Base-by-base conservation (phyloP, 2,113 vertebrate species). In the Buteo buteo region DNA sequence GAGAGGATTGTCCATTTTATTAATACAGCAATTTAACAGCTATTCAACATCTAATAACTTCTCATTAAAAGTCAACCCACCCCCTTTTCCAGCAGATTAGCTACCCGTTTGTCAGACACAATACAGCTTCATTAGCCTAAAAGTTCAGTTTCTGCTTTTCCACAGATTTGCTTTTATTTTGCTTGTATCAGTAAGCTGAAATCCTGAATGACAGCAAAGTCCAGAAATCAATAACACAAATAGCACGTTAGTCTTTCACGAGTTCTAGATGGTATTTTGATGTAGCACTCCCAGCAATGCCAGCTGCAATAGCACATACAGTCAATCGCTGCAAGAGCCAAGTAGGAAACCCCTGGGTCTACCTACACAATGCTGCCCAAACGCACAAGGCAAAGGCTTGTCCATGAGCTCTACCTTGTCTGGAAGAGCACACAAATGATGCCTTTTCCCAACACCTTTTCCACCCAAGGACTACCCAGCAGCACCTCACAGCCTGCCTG, bases 31-130 rank as follows among this genome's bases (percentile, higher is more conserved):
- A 84, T 79, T 91, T 90, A 91, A 80, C 42, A 85, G 84, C 82
- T 88, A 93, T 86, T 95, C 93, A 93, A 84, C 55, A 47, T 55
- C 74, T 83, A 93, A 77, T 83, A 95, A 95, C 50, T 73, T 70
- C 84, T 94, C 90, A 86, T 94, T 82, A 95, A 65, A 94, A 88
- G 89, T 67, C 87, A 95, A 28, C 86, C 55, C 71, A 91, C 66
- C 62, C 62, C 86, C 47, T 92, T 76, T 47, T 44, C 70, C 72
- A 79, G 69, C 36, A 91, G 93, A 91, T 89, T 62, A 89, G 62
- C 50, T 38, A 61, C 87, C 59, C 74, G 10, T 86, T 85, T 88
- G 78, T 94, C 91, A 93, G 70, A 54, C 44, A 90, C 34, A 84
- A 84, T 12, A 62, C n/a, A 71, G 82, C 84, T 91, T 88, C 71